Conservation (phyloP, 2,113 vertebrate species). For the Eptatretus burgeri region DNA sequence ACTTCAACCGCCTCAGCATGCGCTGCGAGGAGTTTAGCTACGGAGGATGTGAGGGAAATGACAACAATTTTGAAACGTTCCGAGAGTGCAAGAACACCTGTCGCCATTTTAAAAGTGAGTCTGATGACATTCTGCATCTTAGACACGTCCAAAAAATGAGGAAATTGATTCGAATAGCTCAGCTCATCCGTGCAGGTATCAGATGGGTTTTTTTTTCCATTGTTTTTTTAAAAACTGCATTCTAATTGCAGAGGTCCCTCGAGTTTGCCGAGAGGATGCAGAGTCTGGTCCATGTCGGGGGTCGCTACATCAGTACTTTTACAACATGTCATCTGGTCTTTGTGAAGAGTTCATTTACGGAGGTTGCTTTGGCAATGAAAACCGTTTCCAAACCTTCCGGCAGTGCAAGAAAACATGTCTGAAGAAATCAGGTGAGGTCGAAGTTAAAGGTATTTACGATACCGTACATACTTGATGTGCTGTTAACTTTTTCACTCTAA, state of each 20-base stretch:
- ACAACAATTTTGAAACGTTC: background rate
- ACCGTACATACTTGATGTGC: no score
- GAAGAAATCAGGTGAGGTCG: no score
- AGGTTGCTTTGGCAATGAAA: constrained; percentile 27
- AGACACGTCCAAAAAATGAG: no score
- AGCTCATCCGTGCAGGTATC: no score
- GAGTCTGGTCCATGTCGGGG: constrained; percentile 22
- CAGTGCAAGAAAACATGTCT: no score
- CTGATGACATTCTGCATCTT: no score
- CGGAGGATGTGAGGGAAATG: background rate
- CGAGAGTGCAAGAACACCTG: constrained; percentile 1
- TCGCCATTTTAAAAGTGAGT: background rate
- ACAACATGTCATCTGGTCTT: constrained; percentile 43
- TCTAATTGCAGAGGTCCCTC: no score
- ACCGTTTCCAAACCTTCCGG: constrained; percentile 22
- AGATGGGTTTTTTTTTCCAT: no score
- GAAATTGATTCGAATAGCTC: no score
- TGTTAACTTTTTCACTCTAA: no score
- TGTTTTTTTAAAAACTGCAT: no score
- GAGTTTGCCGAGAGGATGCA: constrained; percentile 27
- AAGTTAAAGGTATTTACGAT: no score
- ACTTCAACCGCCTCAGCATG: background rate
- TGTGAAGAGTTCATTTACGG: constrained; percentile 39
- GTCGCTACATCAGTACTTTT: constrained; percentile 25
- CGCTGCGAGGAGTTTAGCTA: constrained; percentile 4